Base-by-base conservation (phyloP, 1,140 invertebrate genomes). In the Portunus trituberculatus region DNA sequence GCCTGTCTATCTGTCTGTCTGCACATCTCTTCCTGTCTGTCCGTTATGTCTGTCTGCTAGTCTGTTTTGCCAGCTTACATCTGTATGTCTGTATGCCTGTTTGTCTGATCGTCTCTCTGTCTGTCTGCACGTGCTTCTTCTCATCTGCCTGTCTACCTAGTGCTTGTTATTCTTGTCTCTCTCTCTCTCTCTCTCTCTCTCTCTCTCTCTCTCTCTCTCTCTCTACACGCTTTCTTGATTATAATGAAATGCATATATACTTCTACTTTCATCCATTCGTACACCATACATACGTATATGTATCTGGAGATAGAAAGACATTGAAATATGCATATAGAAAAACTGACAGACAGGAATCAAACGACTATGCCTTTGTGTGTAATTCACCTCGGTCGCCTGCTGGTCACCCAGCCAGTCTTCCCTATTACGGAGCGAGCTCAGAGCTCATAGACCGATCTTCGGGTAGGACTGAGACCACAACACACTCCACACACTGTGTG, bases 1-100 rank as follows among this genome's bases (percentile, higher is more conserved):
- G 32, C 76, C 90, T 91, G 46, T 91, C 59, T 76, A n/a, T 92
- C 76, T 92, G 59, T 83, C 39, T 92, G 59, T 92, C 76, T 92
- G 32, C 48, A 29, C 32, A n/a, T 67, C 90, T 83, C 91, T 83
- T 7, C 39, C 25, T n/a, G 39, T 92, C 67, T 83, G 59, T 92
- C 59, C 82, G 29, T 83, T 83, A 29, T 92, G 29, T 83, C 45
- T 52, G 25, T 91, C 89, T 91, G 14, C 28, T 2, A 14, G 32
- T 91, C 45, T 46, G 45, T 91, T 39, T 91, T 46, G 25, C 32
- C 86, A 6, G n/a, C 29, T 39, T 39, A n/a, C 4, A 4, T 89
- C 87, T 45, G 12, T 45, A 2, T n/a, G 0, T 39, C 31, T 89
- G 25, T 89, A 8, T 20, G 2, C 25, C 32, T n/a, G 0, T 39